phyloP scores from a whole-genome alignment of 2,888 invertebrate genomes.

The Melitaea athalia region DNA sequence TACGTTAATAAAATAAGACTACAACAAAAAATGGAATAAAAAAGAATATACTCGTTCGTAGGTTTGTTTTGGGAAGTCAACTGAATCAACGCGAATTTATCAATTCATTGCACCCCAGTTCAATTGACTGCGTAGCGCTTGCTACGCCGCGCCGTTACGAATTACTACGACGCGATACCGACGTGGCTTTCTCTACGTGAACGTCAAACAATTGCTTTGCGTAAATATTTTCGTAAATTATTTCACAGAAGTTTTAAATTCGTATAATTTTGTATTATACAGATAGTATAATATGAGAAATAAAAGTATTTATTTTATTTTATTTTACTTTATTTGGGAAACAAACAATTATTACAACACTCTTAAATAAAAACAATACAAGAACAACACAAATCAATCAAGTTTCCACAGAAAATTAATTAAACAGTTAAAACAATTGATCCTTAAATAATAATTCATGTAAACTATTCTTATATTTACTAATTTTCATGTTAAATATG shows the following conservation, averaged over 20 bases:
- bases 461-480: too few species aligned
- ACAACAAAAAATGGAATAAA: slow-evolving; percentile 49
- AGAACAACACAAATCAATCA: too few species aligned
- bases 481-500: too few species aligned
- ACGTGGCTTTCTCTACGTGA: slow-evolving; percentile 1
- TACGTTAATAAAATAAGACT: background rate
- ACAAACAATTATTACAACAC: too few species aligned
- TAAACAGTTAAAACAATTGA: too few species aligned
- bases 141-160: slow-evolving; percentile 35
- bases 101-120: slow-evolving; percentile 33
- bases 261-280: too few species aligned
- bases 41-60: background rate
- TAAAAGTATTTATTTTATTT: too few species aligned
- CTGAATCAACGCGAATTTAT: slow-evolving; percentile 28
- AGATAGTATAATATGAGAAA: too few species aligned
- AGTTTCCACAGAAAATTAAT: too few species aligned
- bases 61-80: slow-evolving; percentile 13
- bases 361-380: too few species aligned
- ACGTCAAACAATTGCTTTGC: background rate
- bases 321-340: too few species aligned
- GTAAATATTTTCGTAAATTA: background rate
- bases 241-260: background rate
- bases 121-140: slow-evolving; percentile 32
- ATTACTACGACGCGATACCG: slow-evolving; percentile 4
- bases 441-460: too few species aligned